phyloP scores from a whole-genome alignment of 2,113 vertebrate genomes.

The Regulus satrapa region DNA sequence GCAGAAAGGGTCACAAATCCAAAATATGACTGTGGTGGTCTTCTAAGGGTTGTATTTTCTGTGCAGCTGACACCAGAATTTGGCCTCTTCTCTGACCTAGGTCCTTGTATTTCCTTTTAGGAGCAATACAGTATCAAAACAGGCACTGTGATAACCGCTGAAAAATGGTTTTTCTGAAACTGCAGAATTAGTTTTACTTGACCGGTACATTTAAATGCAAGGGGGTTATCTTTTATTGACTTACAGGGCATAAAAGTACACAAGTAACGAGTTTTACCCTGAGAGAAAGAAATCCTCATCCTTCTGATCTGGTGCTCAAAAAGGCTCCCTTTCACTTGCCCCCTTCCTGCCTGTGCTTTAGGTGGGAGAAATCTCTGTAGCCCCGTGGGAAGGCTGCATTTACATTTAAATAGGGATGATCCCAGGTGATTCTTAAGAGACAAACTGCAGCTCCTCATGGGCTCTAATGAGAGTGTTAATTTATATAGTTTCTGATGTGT shows the following conservation, averaged over 20 bases:
- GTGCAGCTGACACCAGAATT: neutral
- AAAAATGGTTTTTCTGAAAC: neutral
- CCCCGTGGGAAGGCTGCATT: conserved; percentile 10
- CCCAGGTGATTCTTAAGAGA: neutral
- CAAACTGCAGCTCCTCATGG: neutral
- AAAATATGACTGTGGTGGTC: accelerated
- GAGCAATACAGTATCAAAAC: neutral
- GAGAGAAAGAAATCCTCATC: neutral
- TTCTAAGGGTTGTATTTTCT: neutral
- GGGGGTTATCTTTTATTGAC: neutral
- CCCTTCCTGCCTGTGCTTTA: neutral
- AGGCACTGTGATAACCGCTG: neutral
- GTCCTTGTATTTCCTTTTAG: neutral
- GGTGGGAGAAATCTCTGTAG: neutral
- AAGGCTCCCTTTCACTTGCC: neutral
- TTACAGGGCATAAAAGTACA: neutral
- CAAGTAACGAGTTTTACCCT: neutral
- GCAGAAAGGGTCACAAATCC: neutral
- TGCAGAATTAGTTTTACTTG: neutral
- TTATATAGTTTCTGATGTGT: conserved; percentile 34
- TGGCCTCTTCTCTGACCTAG: neutral
- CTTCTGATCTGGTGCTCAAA: neutral
- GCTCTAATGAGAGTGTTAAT: conserved; percentile 44
- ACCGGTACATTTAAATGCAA: neutral
- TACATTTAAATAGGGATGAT: conserved; percentile 57